Evolutionary conservation across 1,140 invertebrate species (phyloP).

Genomic region (Dendroctonus ponderosae): DNA sequence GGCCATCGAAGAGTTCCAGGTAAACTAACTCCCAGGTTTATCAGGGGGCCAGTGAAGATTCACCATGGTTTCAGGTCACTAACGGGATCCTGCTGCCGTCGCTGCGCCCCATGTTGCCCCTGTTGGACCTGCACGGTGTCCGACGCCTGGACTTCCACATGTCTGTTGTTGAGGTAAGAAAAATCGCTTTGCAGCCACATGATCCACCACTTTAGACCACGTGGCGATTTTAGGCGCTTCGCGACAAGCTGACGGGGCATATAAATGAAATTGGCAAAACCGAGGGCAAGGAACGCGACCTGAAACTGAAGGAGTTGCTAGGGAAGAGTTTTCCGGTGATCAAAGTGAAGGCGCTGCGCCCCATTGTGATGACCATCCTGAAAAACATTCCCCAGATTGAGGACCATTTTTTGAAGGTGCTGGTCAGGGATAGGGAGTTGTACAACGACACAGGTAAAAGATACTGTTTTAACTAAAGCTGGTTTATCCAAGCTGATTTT

Average conservation of each 20-base stretch:
- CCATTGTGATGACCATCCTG: conserved; percentile 93
- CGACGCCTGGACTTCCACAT: conserved; percentile 90
- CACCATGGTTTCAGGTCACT: conserved; percentile 61
- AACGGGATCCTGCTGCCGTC: conserved; percentile 94
- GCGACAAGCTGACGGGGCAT: conserved; percentile 83
- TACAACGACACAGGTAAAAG: conserved; percentile 79
- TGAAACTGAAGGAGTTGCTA: conserved; percentile 87
- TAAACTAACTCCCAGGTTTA: conserved; percentile 43
- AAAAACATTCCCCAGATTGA: conserved; percentile 93
- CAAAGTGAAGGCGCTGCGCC: conserved; percentile 84
- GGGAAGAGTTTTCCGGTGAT: conserved; percentile 93
- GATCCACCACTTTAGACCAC: neutral
- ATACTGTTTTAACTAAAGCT: neutral
- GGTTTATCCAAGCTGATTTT: neutral
- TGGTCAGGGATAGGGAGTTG: conserved; percentile 87
- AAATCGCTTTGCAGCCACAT: conserved; percentile 12
- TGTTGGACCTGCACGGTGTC: conserved; percentile 92
- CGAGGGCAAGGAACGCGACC: conserved; percentile 75
- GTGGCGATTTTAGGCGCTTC: conserved; percentile 62
- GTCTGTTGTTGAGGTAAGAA: conserved; percentile 79
- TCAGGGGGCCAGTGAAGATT: neutral
- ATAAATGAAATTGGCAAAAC: conserved; percentile 85
- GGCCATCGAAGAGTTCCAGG: conserved; percentile 97
- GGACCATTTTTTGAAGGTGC: conserved; percentile 84
- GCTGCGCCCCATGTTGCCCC: conserved; percentile 86